phyloP scores from a whole-genome alignment of 2,888 invertebrate genomes.

The Shargacucullia verbasci region DNA sequence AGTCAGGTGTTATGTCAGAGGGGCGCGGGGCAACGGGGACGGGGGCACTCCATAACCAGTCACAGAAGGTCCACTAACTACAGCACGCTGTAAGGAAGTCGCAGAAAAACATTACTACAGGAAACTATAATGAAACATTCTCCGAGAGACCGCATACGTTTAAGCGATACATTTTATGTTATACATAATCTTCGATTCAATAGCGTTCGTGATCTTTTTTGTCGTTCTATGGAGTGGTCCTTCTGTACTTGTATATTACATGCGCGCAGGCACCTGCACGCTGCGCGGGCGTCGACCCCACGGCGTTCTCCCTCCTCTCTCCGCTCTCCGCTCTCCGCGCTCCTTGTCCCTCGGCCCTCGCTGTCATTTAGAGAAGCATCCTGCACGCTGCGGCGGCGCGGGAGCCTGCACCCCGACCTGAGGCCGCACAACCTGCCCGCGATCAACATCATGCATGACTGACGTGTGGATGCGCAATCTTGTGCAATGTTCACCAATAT shows the following conservation, averaged over 20 bases:
- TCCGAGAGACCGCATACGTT: no score
- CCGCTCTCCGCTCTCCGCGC: slow-evolving; percentile 25
- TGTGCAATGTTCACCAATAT: no score
- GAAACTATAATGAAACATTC: no score
- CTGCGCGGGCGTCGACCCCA: slow-evolving; percentile 66
- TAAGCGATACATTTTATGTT: no score
- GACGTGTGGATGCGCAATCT: neutral
- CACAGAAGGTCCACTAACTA: no score
- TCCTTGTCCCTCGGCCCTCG: slow-evolving; percentile 6
- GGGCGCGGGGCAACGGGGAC: slow-evolving; percentile 24
- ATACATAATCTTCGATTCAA: no score
- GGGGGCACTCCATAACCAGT: slow-evolving; percentile 15
- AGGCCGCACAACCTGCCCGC: slow-evolving; percentile 6
- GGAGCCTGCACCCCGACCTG: slow-evolving; percentile 22
- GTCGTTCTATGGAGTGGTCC: slow-evolving; percentile 8
- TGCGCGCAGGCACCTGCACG: slow-evolving; percentile 63
- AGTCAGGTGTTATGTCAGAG: slow-evolving; percentile 69
- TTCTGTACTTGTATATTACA: slow-evolving; percentile 4
- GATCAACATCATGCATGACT: neutral
- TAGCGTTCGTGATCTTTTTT: no score
- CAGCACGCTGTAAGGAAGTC: no score
- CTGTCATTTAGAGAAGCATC: slow-evolving; percentile 24
- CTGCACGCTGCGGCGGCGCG: slow-evolving; percentile 8
- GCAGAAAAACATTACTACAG: no score
- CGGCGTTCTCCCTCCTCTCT: slow-evolving; percentile 21